Conservation (phyloP, 2,888 invertebrate species). For the Drosophila kambysellisi region DNA sequence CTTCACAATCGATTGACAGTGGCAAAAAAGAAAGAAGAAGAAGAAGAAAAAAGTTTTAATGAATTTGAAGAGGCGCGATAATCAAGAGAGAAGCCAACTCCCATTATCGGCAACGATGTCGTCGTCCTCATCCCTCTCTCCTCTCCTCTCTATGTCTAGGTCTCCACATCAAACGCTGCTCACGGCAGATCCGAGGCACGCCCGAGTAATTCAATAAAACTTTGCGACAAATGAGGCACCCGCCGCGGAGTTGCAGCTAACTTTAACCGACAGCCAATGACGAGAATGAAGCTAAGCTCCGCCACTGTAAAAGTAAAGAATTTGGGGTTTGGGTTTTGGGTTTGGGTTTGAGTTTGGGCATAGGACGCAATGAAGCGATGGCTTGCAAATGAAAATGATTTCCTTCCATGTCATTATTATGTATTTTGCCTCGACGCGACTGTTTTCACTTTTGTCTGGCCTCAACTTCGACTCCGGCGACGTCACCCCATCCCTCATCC, state of each 20-base stretch:
- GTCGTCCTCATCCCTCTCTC: background rate
- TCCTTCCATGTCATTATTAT: slow-evolving; percentile 80
- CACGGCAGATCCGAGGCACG: slow-evolving; percentile 66
- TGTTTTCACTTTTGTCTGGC: slow-evolving; percentile 72
- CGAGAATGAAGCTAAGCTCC: slow-evolving; percentile 16
- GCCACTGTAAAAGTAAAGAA: background rate
- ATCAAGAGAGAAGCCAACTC: slow-evolving; percentile 59
- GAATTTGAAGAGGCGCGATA: slow-evolving; percentile 79
- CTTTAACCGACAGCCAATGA: slow-evolving; percentile 55
- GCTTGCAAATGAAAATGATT: slow-evolving; percentile 79
- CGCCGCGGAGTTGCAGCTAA: slow-evolving; percentile 54
- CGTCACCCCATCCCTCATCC: slow-evolving; percentile 3
- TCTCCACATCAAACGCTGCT: slow-evolving; percentile 56
- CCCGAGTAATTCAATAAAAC: slow-evolving; percentile 81
- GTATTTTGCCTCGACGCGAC: slow-evolving; percentile 65
- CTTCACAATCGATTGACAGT: slow-evolving; percentile 63
- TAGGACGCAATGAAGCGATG: slow-evolving; percentile 57
- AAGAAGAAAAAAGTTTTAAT: slow-evolving; percentile 67
- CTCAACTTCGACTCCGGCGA: slow-evolving; percentile 10
- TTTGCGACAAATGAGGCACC: slow-evolving; percentile 80
- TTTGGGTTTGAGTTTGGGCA: slow-evolving; percentile 1
- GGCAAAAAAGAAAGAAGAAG: slow-evolving; percentile 29
- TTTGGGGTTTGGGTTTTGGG: background rate
- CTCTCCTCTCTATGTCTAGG: slow-evolving; percentile 14
- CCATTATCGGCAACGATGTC: slow-evolving; percentile 48